Conservation (phyloP, 2,888 invertebrate species). For the Spicauda simplicius region DNA sequence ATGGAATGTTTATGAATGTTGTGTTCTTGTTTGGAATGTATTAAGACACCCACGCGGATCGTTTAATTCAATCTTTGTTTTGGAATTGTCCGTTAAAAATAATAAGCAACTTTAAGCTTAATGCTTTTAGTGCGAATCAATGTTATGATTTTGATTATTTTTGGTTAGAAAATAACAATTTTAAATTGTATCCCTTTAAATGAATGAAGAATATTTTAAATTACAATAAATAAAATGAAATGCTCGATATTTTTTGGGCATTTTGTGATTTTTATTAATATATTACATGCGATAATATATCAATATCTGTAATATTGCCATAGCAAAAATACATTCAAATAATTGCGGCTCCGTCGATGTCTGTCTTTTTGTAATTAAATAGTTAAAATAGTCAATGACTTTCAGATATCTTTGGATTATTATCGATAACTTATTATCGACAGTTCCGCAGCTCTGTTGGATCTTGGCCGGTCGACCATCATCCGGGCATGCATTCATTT, state of each 20-base stretch:
- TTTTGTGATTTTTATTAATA: too few relatives aligned
- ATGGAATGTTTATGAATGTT: slow-evolving; percentile 6
- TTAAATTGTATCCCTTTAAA: too few relatives aligned
- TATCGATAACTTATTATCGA: slow-evolving; percentile 11
- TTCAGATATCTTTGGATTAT: slow-evolving; percentile 23
- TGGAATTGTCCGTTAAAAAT: not conserved
- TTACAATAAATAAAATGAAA: too few relatives aligned
- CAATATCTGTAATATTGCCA: too few relatives aligned
- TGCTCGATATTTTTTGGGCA: too few relatives aligned
- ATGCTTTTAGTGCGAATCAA: slow-evolving; percentile 1
- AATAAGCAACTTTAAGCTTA: not conserved
- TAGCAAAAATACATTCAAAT: too few relatives aligned
- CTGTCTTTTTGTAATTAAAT: too few relatives aligned
- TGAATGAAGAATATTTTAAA: too few relatives aligned
- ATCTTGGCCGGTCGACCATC: slow-evolving; percentile 54
- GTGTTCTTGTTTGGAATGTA: slow-evolving; percentile 4
- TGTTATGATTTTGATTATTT: not conserved
- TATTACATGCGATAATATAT: too few relatives aligned
- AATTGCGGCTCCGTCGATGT: too few relatives aligned
- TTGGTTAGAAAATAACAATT: not conserved
- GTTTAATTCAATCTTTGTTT: not conserved
- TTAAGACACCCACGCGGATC: not conserved
- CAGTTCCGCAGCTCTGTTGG: not conserved
- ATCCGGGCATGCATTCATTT: slow-evolving; percentile 75
- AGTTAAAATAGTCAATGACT: not conserved